A percentile compares a stretch with the other conserved stretches of the same genome.
Evolutionary conservation across 2,888 invertebrate genomes (phyloP).

Genomic region (Lasioglossum villosulum): DNA sequence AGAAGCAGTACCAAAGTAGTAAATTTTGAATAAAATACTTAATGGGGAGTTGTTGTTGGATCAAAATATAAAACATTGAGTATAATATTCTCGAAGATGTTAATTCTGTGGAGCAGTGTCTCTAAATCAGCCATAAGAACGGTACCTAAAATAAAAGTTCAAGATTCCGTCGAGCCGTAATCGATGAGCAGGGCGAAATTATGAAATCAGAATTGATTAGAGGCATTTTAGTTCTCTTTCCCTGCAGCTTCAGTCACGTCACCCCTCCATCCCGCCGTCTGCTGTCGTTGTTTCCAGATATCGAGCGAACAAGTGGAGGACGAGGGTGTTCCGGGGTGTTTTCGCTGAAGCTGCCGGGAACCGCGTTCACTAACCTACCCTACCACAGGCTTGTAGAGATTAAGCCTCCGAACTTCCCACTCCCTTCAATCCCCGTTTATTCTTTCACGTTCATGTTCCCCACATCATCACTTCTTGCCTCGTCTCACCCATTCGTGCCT

Average conservation of each 20-base stretch:
- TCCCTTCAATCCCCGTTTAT: not conserved
- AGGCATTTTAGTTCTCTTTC: not conserved
- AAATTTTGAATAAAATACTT: not conserved
- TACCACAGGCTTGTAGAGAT: conserved; percentile 66
- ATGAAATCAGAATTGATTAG: not conserved
- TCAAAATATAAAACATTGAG: too few relatives aligned
- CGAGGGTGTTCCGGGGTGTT: conserved; percentile 75
- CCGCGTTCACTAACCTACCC: conserved; percentile 81
- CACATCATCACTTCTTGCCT: conserved; percentile 21
- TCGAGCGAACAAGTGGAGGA: conserved; percentile 78
- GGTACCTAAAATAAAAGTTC: not conserved
- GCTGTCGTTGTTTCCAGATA: conserved; percentile 77
- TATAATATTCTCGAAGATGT: not conserved
- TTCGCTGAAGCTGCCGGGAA: conserved; percentile 74
- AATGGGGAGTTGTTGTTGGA: not conserved
- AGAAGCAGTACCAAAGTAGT: not conserved
- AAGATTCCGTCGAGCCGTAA: not conserved
- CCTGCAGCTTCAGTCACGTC: not conserved
- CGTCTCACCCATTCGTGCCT: not conserved
- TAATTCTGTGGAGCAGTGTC: not conserved
- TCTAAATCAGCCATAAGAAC: not conserved
- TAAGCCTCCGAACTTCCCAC: conserved; percentile 46
- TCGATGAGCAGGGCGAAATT: not conserved
- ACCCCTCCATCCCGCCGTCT: conserved; percentile 15
- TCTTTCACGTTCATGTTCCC: conserved; percentile 29